A percentile compares a stretch with the other conserved stretches of the same genome.
Conservation (phyloP, 2,113 vertebrate genomes). For the Mandrillus leucophaeus region DNA sequence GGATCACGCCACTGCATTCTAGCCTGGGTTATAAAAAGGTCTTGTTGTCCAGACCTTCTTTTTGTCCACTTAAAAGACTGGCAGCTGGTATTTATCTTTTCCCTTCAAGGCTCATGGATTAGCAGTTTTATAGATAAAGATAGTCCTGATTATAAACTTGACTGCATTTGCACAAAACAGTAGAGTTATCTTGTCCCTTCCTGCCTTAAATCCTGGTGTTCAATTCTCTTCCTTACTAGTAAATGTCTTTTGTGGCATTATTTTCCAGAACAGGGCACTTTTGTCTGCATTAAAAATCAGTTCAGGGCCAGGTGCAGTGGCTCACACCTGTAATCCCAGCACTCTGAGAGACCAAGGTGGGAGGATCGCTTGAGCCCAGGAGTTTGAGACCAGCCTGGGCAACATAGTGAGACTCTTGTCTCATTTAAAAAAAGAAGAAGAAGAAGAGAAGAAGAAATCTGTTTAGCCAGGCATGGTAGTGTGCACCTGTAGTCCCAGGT, state of each 20-base stretch:
- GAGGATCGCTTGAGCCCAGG: too few relatives aligned
- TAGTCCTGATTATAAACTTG: neutral
- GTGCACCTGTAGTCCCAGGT: neutral
- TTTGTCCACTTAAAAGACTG: neutral
- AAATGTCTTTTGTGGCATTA: neutral
- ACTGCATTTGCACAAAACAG: neutral
- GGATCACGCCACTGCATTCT: too few relatives aligned
- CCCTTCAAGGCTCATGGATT: neutral
- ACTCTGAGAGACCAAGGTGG: too few relatives aligned
- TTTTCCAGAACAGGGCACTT: neutral
- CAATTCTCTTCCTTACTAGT: neutral
- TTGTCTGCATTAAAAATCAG: neutral
- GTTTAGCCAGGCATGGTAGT: neutral
- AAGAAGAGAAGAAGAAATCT: neutral
- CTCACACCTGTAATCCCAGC: too few relatives aligned
- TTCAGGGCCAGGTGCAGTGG: too few relatives aligned
- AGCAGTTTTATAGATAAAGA: neutral
- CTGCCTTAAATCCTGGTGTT: neutral
- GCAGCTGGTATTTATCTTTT: neutral
- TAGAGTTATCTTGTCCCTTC: neutral
- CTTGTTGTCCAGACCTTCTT: neutral
- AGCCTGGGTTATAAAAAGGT: neutral
- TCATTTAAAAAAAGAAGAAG: too few relatives aligned
- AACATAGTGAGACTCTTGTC: too few relatives aligned
- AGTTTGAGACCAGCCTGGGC: too few relatives aligned